Evolutionary conservation across 2,888 invertebrate species (phyloP).

Genomic region (Stenotaenia linearis): DNA sequence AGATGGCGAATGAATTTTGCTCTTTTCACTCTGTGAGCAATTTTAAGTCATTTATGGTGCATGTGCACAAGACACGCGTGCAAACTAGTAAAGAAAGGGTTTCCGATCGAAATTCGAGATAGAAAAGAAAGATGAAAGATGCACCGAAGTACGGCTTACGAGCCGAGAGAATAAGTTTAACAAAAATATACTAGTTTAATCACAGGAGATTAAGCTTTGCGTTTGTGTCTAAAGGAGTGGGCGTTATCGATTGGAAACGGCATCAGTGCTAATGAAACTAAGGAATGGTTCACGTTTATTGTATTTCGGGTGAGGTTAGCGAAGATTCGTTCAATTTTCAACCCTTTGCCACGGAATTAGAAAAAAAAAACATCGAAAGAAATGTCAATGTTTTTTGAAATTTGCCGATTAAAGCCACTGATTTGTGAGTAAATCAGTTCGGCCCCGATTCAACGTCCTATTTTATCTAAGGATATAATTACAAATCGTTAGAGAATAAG

Average conservation of each 20-base stretch:
- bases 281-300: slow-evolving; percentile 23
- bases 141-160: neutral
- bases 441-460: neutral
- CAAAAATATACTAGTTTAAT: neutral
- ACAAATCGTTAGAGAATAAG: neutral
- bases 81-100: neutral
- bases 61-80: neutral
- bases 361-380: neutral
- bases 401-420: neutral
- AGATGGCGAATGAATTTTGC: slow-evolving; percentile 26
- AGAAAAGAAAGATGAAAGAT: neutral
- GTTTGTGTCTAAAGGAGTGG: slow-evolving; percentile 24
- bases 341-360: neutral
- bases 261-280: slow-evolving; percentile 26
- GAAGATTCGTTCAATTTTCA: neutral
- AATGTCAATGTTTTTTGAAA: neutral
- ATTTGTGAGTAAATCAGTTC: neutral
- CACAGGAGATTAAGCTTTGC: slow-evolving; percentile 2
- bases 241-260: slow-evolving; percentile 26
- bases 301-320: neutral
- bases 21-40: neutral
- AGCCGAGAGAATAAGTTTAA: neutral
- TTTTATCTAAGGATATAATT: neutral
- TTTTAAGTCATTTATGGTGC: neutral
- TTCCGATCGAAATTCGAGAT: neutral